Percentiles rank a stretch among this genome's conserved stretches.
These are phyloP conservation scores for Lepidurus couesii DNA, from an alignment of 1,140 invertebrate genomes.

Conservation along the genomic window DNA sequence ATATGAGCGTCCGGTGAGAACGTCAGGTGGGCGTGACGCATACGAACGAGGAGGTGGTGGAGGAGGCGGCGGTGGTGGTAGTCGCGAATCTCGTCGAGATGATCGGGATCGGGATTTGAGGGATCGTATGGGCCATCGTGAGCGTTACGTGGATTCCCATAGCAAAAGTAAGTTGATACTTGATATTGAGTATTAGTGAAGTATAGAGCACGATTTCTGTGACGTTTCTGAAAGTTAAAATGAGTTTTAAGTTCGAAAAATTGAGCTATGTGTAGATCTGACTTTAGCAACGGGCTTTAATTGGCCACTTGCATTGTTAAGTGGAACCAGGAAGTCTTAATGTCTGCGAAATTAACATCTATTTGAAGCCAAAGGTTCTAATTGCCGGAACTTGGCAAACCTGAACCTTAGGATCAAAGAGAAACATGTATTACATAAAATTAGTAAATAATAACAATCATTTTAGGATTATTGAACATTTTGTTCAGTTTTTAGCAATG, in stretches of 20 bases:
- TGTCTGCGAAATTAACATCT: neutral
- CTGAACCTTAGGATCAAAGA: conserved; percentile 19
- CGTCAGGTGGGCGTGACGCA: neutral
- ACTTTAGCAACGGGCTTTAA: neutral
- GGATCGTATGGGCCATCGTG: neutral
- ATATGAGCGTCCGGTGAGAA: neutral
- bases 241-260: no score
- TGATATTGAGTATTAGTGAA: neutral
- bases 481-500: no score
- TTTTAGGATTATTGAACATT: no score
- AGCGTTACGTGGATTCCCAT: neutral
- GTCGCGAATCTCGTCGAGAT: neutral
- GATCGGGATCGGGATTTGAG: neutral
- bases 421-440: neutral
- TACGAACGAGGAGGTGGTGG: neutral
- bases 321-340: neutral
- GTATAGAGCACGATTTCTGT: neutral
- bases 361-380: conserved; percentile 10
- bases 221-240: no score
- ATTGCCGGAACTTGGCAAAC: neutral
- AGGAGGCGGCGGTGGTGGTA: neutral
- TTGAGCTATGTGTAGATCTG: no score
- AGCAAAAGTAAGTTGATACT: neutral
- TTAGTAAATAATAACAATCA: no score
- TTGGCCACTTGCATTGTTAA: neutral